Base-by-base conservation (phyloP, 2,888 invertebrate genomes). In the Volucella inanis region DNA sequence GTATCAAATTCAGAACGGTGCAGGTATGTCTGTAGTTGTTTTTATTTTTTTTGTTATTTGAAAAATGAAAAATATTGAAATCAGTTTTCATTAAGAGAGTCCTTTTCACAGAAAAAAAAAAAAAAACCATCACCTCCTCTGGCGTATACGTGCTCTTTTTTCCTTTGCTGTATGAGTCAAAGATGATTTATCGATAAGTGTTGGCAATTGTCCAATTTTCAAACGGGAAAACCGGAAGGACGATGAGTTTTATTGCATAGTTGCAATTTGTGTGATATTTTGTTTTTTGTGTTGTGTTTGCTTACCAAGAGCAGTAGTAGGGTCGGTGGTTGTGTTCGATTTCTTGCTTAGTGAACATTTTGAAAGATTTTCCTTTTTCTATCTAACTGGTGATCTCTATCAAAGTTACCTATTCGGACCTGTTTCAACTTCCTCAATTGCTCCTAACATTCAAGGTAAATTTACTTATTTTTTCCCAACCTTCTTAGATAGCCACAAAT, bases 131-230 rank as follows among this genome's bases (percentile, higher is more conserved):
- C 14, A 54, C 55, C 4, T 18, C 71, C 81, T 70, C 18, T 50
- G 70, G 59, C 70, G 81, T 82, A 82, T 82, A 62, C 82, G 61
- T 72, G 52, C 47, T 71, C 45, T 62, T 57, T 75, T 68, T 71
- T 61, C 31, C 50, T n/a, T 31, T 11, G 2, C 18, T 43, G 10
- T n/a, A 22, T n/a, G n/a, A 2, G 3, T 31, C 3, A 61, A 12
- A 45, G 47, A 47, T 61, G 59, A 65, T 65, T 75, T 65, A 65
- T 65, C 49, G 65, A 57, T 14, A 38, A 52, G 52, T n/a, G 67
- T 52, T 76, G 76, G 67, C 76, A 76, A 67, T 43, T 18, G 22
- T 50, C 75, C 76, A 76, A 67, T 59, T 57, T 54, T 31, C 8
- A 0, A 45, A 50, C 12, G 11, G 12, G 11, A 6, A 14, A 39